Conservation (phyloP, 2,113 vertebrate species). For the Eulemur macaco region DNA sequence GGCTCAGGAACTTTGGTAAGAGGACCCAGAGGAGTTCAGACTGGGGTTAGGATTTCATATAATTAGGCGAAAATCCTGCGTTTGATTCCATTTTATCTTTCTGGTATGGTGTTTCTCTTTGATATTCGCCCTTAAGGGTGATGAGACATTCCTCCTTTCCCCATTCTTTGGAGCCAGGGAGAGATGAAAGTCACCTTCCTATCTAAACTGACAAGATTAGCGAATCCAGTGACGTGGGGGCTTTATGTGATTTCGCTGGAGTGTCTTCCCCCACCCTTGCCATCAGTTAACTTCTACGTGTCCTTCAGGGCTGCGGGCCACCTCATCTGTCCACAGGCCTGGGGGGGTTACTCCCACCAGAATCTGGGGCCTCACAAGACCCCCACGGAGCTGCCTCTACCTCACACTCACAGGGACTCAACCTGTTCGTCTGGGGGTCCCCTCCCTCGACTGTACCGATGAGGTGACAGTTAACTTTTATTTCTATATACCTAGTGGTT, state of each 20-base stretch:
- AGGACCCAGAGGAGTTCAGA: constrained; percentile 27
- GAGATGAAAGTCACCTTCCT: constrained; percentile 45
- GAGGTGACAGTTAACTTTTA: not conserved
- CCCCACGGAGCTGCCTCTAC: not conserved
- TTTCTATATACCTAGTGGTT: not conserved
- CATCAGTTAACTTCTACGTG: not conserved
- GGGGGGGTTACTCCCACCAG: accelerated
- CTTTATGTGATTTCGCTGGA: not conserved
- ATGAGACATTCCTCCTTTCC: constrained; percentile 32
- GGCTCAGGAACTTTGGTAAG: not conserved
- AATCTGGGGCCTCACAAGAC: not conserved
- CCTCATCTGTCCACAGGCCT: not conserved
- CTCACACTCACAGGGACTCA: not conserved
- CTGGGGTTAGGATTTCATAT: not conserved
- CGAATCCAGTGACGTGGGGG: not conserved
- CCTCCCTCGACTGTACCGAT: accelerated
- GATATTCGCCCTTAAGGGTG: not conserved
- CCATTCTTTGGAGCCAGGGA: not conserved
- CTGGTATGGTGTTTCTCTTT: constrained; percentile 35
- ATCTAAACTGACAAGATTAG: not conserved
- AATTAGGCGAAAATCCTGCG: not conserved
- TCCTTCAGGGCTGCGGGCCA: not conserved
- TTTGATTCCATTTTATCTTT: constrained; percentile 13
- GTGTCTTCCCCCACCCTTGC: no score
- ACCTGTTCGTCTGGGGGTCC: not conserved